Evolutionary conservation across 2,797 vertebrate species (phyloP).

Genomic region (Dipus sagitta): DNA sequence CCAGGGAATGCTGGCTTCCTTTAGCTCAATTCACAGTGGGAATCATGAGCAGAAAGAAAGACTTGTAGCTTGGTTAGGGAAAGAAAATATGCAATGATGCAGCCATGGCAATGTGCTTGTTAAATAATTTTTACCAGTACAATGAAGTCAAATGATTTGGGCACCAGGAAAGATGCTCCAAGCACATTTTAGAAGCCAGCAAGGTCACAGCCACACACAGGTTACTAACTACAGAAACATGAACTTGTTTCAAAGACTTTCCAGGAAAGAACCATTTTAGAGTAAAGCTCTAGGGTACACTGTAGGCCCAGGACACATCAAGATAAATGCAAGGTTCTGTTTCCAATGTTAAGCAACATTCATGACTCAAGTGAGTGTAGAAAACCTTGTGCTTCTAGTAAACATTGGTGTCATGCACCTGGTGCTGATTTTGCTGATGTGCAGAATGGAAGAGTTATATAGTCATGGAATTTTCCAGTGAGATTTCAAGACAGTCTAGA

Average conservation of each 20-base stretch:
- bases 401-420: too few relatives aligned
- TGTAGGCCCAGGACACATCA: not conserved
- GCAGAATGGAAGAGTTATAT: not conserved
- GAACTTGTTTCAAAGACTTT: not conserved
- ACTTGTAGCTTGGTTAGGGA: not conserved
- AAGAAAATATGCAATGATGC: not conserved
- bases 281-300: not conserved
- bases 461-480: not conserved
- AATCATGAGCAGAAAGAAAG: not conserved
- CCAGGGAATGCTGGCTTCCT: not conserved
- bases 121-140: not conserved
- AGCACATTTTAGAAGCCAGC: not conserved
- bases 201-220: not conserved
- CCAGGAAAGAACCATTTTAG: not conserved
- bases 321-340: not conserved
- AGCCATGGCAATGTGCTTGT: not conserved
- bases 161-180: not conserved
- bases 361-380: not conserved
- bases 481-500: not conserved
- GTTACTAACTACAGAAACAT: not conserved
- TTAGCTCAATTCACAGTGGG: not conserved
- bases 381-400: too few relatives aligned
- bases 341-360: not conserved
- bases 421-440: not conserved
- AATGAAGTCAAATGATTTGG: not conserved